Conservation (phyloP, 2,797 vertebrate species). For the Natrix natrix region DNA sequence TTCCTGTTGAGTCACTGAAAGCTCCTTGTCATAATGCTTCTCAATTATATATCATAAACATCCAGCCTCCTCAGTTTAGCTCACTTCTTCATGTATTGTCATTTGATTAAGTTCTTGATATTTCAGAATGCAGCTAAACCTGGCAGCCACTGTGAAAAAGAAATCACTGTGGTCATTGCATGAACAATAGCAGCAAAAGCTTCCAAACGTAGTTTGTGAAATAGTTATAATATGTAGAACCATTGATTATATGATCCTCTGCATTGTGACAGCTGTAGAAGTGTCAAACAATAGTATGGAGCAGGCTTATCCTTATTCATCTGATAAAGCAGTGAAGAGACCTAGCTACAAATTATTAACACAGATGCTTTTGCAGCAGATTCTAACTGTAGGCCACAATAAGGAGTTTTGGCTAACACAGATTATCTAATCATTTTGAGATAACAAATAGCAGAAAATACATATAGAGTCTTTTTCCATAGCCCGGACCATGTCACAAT, state of each 20-base stretch:
- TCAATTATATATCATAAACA: neutral
- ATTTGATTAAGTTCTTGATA: neutral
- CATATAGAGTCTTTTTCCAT: neutral
- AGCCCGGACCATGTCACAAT: neutral
- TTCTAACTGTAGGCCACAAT: neutral
- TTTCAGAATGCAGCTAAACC: neutral
- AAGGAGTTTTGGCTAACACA: neutral
- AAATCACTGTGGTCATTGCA: neutral
- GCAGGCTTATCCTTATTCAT: neutral
- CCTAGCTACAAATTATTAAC: neutral
- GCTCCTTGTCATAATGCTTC: neutral
- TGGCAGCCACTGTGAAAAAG: neutral
- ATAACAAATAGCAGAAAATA: neutral
- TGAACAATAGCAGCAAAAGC: neutral
- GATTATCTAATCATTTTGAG: neutral
- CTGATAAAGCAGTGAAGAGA: neutral
- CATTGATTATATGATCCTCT: neutral
- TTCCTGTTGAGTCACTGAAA: neutral
- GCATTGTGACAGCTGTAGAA: neutral
- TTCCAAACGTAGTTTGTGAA: neutral
- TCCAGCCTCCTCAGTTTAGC: neutral
- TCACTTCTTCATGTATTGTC: neutral
- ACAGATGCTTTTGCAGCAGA: neutral
- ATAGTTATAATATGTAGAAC: neutral
- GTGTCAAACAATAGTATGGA: neutral